Percentiles rank a stretch among this genome's conserved stretches.
Conservation (phyloP, 2,888 invertebrate genomes). For the Acronicta leporina region DNA sequence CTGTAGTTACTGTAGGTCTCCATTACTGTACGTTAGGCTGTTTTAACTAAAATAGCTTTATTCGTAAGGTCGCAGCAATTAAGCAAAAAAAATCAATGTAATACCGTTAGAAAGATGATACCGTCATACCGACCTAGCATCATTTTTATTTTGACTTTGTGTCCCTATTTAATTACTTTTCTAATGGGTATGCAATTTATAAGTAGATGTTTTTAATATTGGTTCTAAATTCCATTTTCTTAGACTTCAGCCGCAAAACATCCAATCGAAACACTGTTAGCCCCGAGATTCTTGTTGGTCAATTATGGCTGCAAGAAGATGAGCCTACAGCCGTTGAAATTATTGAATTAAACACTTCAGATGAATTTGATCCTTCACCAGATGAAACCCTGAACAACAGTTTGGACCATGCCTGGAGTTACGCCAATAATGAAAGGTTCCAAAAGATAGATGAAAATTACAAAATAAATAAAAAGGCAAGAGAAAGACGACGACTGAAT, state of each 20-base stretch:
- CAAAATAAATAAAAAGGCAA: slow-evolving; percentile 63
- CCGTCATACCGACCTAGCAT: too few relatives aligned
- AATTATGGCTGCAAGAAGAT: slow-evolving; percentile 65
- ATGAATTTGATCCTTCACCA: slow-evolving; percentile 55
- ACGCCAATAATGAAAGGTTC: slow-evolving; percentile 52
- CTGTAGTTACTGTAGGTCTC: too few relatives aligned
- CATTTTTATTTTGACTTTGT: too few relatives aligned
- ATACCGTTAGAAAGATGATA: too few relatives aligned
- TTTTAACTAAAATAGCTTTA: too few relatives aligned
- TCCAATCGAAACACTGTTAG: slow-evolving; percentile 50
- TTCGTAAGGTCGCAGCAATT: too few relatives aligned
- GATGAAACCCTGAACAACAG: slow-evolving; percentile 45
- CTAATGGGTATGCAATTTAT: too few relatives aligned
- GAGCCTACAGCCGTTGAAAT: slow-evolving; percentile 68
- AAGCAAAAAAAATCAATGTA: too few relatives aligned
- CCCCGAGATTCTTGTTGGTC: slow-evolving; percentile 61
- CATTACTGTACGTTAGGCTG: too few relatives aligned
- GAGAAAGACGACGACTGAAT: slow-evolving; percentile 62
- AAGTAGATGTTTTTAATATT: too few relatives aligned
- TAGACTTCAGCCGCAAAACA: slow-evolving; percentile 57
- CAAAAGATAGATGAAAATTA: slow-evolving; percentile 54
- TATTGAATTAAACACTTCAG: slow-evolving; percentile 71
- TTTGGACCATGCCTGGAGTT: slow-evolving; percentile 62
- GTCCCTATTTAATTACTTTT: too few relatives aligned
- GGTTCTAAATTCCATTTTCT: slow-evolving; percentile 37